phyloP scores from a whole-genome alignment of 2,797 vertebrate species.

The Rallus crepitans region DNA sequence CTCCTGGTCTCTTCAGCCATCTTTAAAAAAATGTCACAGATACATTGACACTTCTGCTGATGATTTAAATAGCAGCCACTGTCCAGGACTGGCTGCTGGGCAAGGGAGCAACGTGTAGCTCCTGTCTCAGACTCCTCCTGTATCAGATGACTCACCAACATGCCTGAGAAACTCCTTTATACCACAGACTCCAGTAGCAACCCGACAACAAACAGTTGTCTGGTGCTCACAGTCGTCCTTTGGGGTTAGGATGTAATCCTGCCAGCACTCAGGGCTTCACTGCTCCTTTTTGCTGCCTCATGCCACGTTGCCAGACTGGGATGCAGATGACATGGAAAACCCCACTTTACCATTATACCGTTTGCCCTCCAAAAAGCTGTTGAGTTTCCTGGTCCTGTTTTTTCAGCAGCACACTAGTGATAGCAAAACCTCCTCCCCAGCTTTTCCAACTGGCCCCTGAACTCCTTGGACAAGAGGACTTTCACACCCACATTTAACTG shows the following conservation, averaged over 20 bases:
- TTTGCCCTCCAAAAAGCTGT: background rate
- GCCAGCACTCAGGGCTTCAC: background rate
- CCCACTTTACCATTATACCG: fast-evolving
- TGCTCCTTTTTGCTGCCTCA: background rate
- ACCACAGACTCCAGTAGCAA: conserved; percentile 79
- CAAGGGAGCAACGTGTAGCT: conserved; percentile 45
- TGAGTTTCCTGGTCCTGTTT: background rate
- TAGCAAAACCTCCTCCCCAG: background rate
- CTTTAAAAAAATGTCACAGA: conserved; percentile 71
- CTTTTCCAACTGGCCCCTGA: background rate
- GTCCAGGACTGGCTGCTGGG: conserved; percentile 25
- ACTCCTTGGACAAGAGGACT: background rate
- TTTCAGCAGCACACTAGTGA: background rate
- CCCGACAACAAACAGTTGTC: conserved; percentile 80
- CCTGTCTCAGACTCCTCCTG: conserved; percentile 62
- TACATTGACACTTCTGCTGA: conserved; percentile 66
- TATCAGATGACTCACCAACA: conserved; percentile 77
- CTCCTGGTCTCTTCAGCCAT: conserved; percentile 72
- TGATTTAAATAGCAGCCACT: conserved; percentile 79
- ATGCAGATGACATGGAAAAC: background rate
- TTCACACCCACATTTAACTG: background rate
- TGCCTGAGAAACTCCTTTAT: conserved; percentile 76
- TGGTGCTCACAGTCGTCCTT: background rate
- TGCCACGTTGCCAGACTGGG: background rate
- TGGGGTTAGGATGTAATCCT: conserved; percentile 49